Evolutionary conservation across 2,113 vertebrate genomes (phyloP), one percentile per base, ranked within the genome.

Genomic region (Perca fluviatilis): DNA sequence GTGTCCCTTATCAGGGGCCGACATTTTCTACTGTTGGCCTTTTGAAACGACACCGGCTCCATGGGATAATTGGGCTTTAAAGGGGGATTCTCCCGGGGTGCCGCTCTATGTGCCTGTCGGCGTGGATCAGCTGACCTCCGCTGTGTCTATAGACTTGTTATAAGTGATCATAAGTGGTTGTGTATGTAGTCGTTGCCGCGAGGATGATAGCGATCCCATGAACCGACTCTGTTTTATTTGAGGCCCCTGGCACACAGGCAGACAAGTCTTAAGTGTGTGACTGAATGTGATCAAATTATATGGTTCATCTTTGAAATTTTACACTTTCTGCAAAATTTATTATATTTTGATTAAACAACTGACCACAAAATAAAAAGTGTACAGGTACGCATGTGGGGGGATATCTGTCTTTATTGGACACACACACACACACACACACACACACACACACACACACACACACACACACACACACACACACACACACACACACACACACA

Each of bases 11-110:
- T 95, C 92, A 25, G 74, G 74, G 74, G 73, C 92, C 82, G 88
- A 75, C 88, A 94, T 95, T 93, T 93, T 92, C 92, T 89, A 91
- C 91, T 83, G 88, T 88, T 92, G 90, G 91, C 89, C 89, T 94
- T 70, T 93, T 93, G 88, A 92, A 92, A 90, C 53, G 81, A 91
- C 93, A 86, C 81, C 64, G 87, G 89, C 92, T 95, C 88, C 88
- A 86, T 9, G 15, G 83, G 79, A 87, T 95, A 93, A 93, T 94
- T 92, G 90, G 82, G 83, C 93, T 93, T 93, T 86, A 91, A 93
- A 91, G 92, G 88, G 82, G 80, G 73, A 90, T 93, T 87, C 94
- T 93, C 86, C 78, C 43, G 10, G 89, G 90, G 90, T 91, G 86
- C 90, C 74, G 71, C 86, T 83, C 74, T 74, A 77, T 73, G 84